These are phyloP conservation scores for Muscicapa striata DNA, from an alignment of 2,797 vertebrate genomes.

Conservation along the genomic window DNA sequence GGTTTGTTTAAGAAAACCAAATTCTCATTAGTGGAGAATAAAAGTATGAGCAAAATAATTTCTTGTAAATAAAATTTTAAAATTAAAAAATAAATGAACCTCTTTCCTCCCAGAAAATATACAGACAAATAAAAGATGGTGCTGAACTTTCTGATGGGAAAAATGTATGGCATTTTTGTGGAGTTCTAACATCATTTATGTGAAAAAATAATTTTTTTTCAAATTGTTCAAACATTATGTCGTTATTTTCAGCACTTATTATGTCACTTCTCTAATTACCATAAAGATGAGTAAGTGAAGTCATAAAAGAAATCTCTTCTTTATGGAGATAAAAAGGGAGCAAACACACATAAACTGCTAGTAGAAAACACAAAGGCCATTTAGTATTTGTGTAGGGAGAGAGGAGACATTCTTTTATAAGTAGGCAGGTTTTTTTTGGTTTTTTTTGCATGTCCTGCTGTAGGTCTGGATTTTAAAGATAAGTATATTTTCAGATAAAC, in stretches of 20 bases:
- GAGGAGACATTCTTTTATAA: not conserved
- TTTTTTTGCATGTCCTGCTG: not conserved
- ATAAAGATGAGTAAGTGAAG: not conserved
- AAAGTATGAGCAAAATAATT: not conserved
- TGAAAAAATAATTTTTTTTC: not conserved
- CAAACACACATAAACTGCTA: not conserved
- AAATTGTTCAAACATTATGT: not conserved
- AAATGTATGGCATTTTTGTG: not conserved
- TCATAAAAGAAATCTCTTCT: not conserved
- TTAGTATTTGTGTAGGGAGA: not conserved
- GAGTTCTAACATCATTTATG: not conserved
- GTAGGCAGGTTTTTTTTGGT: not conserved
- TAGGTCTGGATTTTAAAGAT: not conserved
- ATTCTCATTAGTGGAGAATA: not conserved
- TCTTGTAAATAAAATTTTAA: not conserved
- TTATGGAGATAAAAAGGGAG: not conserved
- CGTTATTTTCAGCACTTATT: not conserved
- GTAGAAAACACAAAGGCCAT: not conserved
- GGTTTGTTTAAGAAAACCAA: not conserved
- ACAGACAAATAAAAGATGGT: not conserved
- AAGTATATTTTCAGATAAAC: not conserved
- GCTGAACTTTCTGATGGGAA: not conserved
- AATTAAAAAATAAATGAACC: not conserved
- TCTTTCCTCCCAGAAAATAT: fast-evolving
- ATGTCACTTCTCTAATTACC: not conserved